These are phyloP conservation scores for Puntigrus tetrazona DNA, from an alignment of 2,113 vertebrate species.

Conservation along the genomic window DNA sequence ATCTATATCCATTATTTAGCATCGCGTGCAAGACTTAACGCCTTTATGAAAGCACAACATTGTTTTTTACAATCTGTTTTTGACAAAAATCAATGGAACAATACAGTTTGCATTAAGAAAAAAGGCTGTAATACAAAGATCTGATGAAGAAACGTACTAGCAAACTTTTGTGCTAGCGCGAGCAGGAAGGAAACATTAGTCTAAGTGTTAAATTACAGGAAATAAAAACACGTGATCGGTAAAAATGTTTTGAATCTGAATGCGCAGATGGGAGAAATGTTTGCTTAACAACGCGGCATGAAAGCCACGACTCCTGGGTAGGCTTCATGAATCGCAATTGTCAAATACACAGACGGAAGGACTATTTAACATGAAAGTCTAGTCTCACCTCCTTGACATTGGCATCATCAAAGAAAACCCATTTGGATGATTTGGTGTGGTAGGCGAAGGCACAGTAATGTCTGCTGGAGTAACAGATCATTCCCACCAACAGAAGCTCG, in stretches of 20 bases:
- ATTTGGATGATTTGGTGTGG: slow-evolving; percentile 94
- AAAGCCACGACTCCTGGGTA: background rate
- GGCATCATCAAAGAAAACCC: slow-evolving; percentile 97
- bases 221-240: background rate
- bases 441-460: slow-evolving; percentile 98
- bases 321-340: background rate
- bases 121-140: background rate
- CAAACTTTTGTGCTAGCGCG: background rate
- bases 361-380: background rate
- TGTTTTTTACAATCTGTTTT: no score
- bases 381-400: slow-evolving; percentile 93
- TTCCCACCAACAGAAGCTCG: slow-evolving; percentile 89
- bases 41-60: background rate
- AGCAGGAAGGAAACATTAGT: background rate
- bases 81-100: background rate
- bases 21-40: background rate
- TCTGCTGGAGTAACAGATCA: slow-evolving; percentile 95
- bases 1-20: no score
- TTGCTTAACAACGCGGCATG: background rate
- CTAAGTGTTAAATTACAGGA: background rate
- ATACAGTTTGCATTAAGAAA: background rate
- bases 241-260: no score
- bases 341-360: background rate
- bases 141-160: background rate
- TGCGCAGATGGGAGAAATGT: no score